A percentile compares a stretch with the other conserved stretches of the same genome.
Evolutionary conservation across 2,888 invertebrate genomes (phyloP).

Genomic region (Oligia fasciuncula): DNA sequence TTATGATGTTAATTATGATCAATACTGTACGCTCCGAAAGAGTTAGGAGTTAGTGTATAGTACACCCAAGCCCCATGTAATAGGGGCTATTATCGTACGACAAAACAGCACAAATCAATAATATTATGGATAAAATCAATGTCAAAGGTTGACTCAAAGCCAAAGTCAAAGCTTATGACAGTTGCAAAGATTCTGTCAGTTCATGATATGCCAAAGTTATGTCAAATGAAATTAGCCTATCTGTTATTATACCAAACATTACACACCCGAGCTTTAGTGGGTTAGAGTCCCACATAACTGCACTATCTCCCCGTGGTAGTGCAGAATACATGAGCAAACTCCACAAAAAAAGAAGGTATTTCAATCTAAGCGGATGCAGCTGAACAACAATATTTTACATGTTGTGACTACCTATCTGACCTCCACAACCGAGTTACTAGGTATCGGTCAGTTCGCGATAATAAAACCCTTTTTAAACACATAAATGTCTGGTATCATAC

Average conservation of each 20-base stretch:
- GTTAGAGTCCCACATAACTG: too few relatives aligned
- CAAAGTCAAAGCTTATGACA: too few relatives aligned
- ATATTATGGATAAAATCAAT: neutral
- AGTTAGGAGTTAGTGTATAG: too few relatives aligned
- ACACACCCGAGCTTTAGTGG: too few relatives aligned
- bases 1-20: neutral
- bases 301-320: too few relatives aligned
- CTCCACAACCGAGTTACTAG: neutral
- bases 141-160: neutral
- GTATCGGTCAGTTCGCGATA: neutral
- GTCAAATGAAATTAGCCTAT: too few relatives aligned
- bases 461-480: neutral
- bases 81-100: too few relatives aligned
- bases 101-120: neutral
- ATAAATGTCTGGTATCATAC: slow-evolving; percentile 5
- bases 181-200: neutral
- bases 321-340: too few relatives aligned
- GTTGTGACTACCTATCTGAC: neutral
- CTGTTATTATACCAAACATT: too few relatives aligned
- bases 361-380: neutral
- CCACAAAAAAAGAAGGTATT: too few relatives aligned
- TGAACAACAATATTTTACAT: neutral
- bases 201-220: neutral
- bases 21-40: neutral
- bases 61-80: neutral